phyloP scores from a whole-genome alignment of 2,888 invertebrate species.

The Cylindroiulus punctatus region DNA sequence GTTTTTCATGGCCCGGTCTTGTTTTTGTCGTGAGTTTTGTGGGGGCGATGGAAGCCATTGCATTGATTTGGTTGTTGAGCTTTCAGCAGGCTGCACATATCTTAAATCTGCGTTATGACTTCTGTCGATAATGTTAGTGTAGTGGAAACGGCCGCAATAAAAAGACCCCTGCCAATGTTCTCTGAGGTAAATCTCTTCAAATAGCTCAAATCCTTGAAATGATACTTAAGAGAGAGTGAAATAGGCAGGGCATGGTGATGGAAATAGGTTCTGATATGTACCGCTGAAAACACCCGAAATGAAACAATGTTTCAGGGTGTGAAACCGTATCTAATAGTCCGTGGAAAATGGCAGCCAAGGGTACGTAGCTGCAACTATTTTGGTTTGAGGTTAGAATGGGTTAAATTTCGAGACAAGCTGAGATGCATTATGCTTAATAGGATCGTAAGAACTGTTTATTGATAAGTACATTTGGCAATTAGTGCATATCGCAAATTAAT shows the following conservation, averaged over 20 bases:
- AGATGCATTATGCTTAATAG: no score
- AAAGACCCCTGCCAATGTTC: constrained; percentile 29
- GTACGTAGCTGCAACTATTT: background rate
- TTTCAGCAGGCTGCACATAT: constrained; percentile 5
- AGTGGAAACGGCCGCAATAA: constrained; percentile 1
- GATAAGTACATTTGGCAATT: no score
- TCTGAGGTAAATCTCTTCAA: constrained; percentile 36
- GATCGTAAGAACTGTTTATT: no score
- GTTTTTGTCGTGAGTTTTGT: background rate
- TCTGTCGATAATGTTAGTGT: constrained; percentile 42
- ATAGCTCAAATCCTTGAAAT: constrained; percentile 38
- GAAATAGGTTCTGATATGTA: constrained; percentile 4
- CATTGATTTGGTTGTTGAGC: constrained; percentile 6
- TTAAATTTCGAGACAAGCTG: no score
- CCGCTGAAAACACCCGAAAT: background rate
- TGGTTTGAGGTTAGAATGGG: no score
- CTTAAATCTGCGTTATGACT: constrained; percentile 42
- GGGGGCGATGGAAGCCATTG: background rate
- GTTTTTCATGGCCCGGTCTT: background rate
- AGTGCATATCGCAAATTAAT: no score
- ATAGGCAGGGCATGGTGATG: background rate
- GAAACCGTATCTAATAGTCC: no score
- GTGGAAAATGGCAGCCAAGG: background rate
- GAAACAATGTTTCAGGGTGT: background rate
- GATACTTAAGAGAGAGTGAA: constrained; percentile 23